Evolutionary conservation across 2,113 vertebrate genomes (phyloP), one percentile per base, ranked within the genome.

Genomic region (Xyrauchen texanus): DNA sequence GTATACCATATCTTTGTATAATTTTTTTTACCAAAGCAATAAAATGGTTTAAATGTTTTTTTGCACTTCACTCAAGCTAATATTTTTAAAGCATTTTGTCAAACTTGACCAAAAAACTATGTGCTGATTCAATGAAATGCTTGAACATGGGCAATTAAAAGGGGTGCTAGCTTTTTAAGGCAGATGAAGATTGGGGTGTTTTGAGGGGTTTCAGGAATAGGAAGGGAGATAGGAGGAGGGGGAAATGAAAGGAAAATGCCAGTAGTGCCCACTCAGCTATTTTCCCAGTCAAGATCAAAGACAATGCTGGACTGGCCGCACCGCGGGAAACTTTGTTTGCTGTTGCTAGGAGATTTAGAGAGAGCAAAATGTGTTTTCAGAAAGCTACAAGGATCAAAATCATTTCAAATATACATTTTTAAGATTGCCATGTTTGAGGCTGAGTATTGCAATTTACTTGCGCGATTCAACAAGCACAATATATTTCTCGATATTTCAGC

Each of bases 211-310:
- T 90, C 89, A 86, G 75, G 79, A 64, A 81, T 84, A 87, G 67
- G 80, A 79, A 86, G 67, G 79, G 81, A 78, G 81, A 86, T 85
- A 80, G 85, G 76, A 76, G 79, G 85, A 90, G 88, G 89, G 91
- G 77, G 53, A 91, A 93, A 93, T 91, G 90, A 93, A 93, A 94
- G 90, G 90, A 90, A 93, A 93, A 93, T 92, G 93, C 85, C 88
- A 91, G 90, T 92, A 92, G 89, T 93, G 93, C 93, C 92, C 93
- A 92, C 91, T 93, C 92, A 93, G 92, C 92, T 92, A 92, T 93
- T 93, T 93, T 92, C 92, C 92, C 92, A 91, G 93, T 93, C 90
- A 91, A 93, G 93, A 94, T 94, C 92, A 94, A 94, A 94, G 93
- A 79, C 90, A 78, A 71, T 77, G 89, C 85, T 80, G 90, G 91